Percentiles rank a stretch among this genome's conserved stretches.
Evolutionary conservation across 2,797 vertebrate genomes (phyloP).

Genomic region (Lutjanus campechanus): DNA sequence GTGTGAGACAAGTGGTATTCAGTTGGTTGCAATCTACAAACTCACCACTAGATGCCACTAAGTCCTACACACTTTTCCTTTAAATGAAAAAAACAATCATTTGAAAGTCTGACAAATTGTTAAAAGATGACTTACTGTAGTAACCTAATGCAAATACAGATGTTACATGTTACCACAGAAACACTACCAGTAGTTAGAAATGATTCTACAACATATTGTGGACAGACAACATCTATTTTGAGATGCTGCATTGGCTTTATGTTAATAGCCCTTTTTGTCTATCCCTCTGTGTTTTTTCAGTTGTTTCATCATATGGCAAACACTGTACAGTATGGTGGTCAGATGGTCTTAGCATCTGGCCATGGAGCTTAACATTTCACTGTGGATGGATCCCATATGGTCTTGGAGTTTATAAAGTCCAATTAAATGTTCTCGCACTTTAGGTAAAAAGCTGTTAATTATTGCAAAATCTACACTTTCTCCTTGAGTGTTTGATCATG

Average conservation of each 20-base stretch:
- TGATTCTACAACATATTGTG: neutral
- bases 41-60: too few species aligned
- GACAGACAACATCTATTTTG: neutral
- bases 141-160: neutral
- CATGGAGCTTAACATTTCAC: constrained; percentile 23
- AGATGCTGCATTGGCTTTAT: neutral
- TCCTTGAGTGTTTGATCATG: constrained; percentile 57
- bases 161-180: neutral
- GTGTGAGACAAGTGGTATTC: too few species aligned
- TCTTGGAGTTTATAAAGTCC: constrained; percentile 56
- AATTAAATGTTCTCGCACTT: constrained; percentile 58
- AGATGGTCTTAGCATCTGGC: constrained; percentile 62
- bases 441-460: constrained; percentile 66
- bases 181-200: neutral
- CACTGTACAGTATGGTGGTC: constrained; percentile 41
- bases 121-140: neutral
- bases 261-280: constrained; percentile 18
- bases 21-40: too few species aligned
- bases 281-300: constrained; percentile 10
- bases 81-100: neutral
- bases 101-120: neutral
- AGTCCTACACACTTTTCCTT: too few species aligned
- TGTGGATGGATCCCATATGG: constrained; percentile 53
- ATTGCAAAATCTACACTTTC: constrained; percentile 66
- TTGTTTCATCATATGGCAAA: constrained; percentile 8